Evolutionary conservation across 2,797 vertebrate species (phyloP), one percentile per base, ranked within the genome.

Genomic region (Melanogrammus aeglefinus): DNA sequence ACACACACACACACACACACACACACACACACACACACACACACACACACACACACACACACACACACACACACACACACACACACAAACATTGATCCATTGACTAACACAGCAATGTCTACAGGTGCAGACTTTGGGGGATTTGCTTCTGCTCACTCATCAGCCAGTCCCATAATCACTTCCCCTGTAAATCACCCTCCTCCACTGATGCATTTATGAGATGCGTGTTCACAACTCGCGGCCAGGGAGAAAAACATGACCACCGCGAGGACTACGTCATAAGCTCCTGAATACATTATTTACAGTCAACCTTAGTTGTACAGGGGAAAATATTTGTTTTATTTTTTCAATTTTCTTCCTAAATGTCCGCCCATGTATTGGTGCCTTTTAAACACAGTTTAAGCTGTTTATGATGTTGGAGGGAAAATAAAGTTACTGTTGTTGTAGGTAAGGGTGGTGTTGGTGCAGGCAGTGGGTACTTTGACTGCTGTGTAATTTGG

Each of bases 291-390:
- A 85, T 90, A 82, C 79, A 87, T 80, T 82, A 74, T 81, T 86
- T 86, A 44, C 79, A 85, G 80, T 84, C 79, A 76, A 85, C 81
- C 83, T 79, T 83, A 90, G 91, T 90, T 91, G 93, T 93, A 91
- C 89, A 84, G 89, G 8, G 38, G 38, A 39, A 39, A 39, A 39
- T 39, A 39, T 39, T 9, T 39, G 9, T 39, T 9, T 9, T 39
- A 39, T 39, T 92, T 83, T 93, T 93, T 87, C 8, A n/a, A n/a
- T 14, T 31, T 9, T 70, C n/a, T 70, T 27, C 66, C 91, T 90
- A 91, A 93, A 94, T 82, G 90, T 92, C 90, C 86, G 86, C 89
- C 90, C 87, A 92, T 86, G 86, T 91, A 91, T 91, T 93, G 93
- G 86, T 87, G 87, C 84, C 24, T 89, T 91, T 94, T 93, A 93